Base-by-base conservation (phyloP, 2,888 invertebrate species). In the Linnaemya tessellans region DNA sequence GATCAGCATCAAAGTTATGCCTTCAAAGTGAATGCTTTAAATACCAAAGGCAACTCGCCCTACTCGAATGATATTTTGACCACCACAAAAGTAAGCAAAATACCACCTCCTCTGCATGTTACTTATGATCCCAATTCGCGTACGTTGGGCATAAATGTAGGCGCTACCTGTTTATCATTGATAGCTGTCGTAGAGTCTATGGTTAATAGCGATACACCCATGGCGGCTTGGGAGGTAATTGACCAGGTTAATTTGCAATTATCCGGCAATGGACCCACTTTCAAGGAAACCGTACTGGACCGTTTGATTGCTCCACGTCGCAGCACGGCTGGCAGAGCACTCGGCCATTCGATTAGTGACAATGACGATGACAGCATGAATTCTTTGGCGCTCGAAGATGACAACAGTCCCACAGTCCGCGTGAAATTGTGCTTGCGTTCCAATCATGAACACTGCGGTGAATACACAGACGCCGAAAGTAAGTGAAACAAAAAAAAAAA, bases 1-100 rank as follows among this genome's bases (percentile, higher is more conserved):
- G 97, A 97, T 74, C 97, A 98, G 89, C 97, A 98, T 91, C 97
- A 96, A 90, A 95, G 95, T 35, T 98, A 97, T 91, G 94, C 96
- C 0, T 97, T 98, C 93, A 97, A 97, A 94, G 97, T 97, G 82
- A 97, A 97, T 93, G 97, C 97, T 0, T 94, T 97, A 86, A 98
- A 98, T 90, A 96, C 97, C 0, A 97, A 97, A 92, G 97, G 97
- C 18, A 95, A 96, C 88, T 97, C 97, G 85, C 96, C 97, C 87
- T 97, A 96, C 90, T 98, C 98, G 0, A 96, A 97, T 89, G 97
- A 97, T 91, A 95, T 97, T 62, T 94, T 95, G 1, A 96, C 96
- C 54, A 95, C 96, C 5, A 98, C 98, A 0, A 96, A 96, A 88
- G 97, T 98, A 20, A 97, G 97, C 87, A 94, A 96, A 89, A 97